phyloP scores from a whole-genome alignment of 2,888 invertebrate species.

The Ligdia adustata region DNA sequence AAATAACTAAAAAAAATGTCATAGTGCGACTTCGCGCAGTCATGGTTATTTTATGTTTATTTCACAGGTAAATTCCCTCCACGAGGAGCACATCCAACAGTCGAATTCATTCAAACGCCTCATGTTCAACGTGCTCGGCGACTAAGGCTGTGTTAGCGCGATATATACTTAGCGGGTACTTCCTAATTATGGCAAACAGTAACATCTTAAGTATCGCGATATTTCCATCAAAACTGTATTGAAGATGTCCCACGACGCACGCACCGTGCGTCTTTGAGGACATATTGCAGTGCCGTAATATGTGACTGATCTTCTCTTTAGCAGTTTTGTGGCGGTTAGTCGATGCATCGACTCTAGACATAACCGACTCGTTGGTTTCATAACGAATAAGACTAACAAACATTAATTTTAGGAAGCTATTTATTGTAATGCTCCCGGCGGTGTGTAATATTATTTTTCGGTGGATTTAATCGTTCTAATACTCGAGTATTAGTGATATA shows the following conservation, averaged over 20 bases:
- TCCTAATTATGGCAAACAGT: constrained; percentile 39
- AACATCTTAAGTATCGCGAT: constrained; percentile 18
- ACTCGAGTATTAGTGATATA: constrained; percentile 82
- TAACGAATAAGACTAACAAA: constrained; percentile 77
- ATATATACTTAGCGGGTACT: constrained; percentile 39
- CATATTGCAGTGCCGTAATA: constrained; percentile 19
- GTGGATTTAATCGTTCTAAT: constrained; percentile 80
- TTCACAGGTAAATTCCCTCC: constrained; percentile 86
- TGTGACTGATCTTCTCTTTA: constrained; percentile 45
- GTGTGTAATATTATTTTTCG: constrained; percentile 79
- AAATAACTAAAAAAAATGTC: no score
- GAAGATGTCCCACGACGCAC: constrained; percentile 31
- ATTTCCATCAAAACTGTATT: constrained; percentile 30
- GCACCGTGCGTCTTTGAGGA: constrained; percentile 24
- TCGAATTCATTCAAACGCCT: constrained; percentile 96
- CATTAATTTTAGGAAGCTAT: constrained; percentile 70
- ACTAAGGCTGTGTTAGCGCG: constrained; percentile 64
- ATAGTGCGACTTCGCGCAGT: background rate
- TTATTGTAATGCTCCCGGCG: constrained; percentile 67
- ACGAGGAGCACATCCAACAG: constrained; percentile 93
- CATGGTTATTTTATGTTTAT: background rate
- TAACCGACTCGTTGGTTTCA: constrained; percentile 61
- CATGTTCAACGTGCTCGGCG: constrained; percentile 95
- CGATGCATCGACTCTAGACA: constrained; percentile 51
- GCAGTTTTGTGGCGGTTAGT: constrained; percentile 54